Conservation (phyloP, 53 echinoderm and acorn worm genomes). For the Mesocentrotus franciscanus region DNA sequence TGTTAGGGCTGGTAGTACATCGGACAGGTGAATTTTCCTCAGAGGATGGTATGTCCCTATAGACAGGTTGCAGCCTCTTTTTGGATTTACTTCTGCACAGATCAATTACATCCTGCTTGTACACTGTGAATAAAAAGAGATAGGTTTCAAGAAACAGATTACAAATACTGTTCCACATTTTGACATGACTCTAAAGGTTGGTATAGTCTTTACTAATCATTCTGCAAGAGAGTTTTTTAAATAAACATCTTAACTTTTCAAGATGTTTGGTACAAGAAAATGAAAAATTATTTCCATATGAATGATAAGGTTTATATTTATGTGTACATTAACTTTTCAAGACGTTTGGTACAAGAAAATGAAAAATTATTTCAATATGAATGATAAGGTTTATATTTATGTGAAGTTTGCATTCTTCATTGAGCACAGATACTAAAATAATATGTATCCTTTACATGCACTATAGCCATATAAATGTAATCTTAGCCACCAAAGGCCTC, state of each 20-base stretch:
- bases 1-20: not conserved
- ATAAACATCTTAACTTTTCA: not conserved
- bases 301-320: too few species aligned
- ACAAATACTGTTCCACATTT: not conserved
- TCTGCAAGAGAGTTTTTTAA: not conserved
- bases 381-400: too few species aligned
- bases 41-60: slow-evolving; percentile 67
- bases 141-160: not conserved
- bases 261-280: not conserved
- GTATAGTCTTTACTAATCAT: not conserved
- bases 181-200: not conserved
- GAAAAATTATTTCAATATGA: not conserved
- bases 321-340: not conserved
- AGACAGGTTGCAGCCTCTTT: slow-evolving; percentile 85
- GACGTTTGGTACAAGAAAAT: not conserved
- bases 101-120: slow-evolving; percentile 96
- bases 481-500: not conserved
- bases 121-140: slow-evolving; percentile 72
- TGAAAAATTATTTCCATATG: not conserved
- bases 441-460: not conserved
- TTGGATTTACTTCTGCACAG: slow-evolving; percentile 80
- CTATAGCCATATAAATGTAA: not conserved
- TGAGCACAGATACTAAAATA: not conserved
- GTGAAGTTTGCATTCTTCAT: not conserved
- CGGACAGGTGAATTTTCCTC: not conserved